Conservation (phyloP, 2,113 vertebrate genomes). For the Pontoporia blainvillei region DNA sequence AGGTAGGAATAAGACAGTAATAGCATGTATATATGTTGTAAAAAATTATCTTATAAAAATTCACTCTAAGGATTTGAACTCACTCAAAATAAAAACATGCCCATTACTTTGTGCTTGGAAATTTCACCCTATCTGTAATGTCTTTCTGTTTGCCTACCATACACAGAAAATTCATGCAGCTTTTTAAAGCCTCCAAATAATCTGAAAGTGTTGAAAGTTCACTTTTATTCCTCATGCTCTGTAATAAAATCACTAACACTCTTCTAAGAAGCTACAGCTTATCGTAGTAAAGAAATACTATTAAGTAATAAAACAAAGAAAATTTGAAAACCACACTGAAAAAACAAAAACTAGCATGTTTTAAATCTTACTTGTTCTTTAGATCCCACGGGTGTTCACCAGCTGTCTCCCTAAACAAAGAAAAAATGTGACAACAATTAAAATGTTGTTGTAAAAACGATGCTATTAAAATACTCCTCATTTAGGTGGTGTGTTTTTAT, state of each 20-base stretch:
- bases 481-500: slow-evolving; percentile 22
- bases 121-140: neutral
- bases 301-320: slow-evolving; percentile 3
- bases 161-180: neutral
- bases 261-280: neutral
- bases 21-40: neutral
- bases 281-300: neutral
- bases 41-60: neutral
- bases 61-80: neutral
- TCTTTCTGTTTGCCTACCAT: neutral
- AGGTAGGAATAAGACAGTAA: neutral
- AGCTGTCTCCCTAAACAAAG: slow-evolving; percentile 73
- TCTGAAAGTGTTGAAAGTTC: neutral
- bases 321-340: neutral
- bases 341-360: neutral
- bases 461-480: slow-evolving; percentile 33
- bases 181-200: slow-evolving; percentile 26
- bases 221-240: neutral
- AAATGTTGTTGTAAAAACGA: slow-evolving; percentile 45
- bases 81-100: neutral
- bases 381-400: slow-evolving; percentile 66
- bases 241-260: neutral
- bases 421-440: slow-evolving; percentile 57
- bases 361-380: slow-evolving; percentile 81
- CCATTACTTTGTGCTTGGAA: neutral